Evolutionary conservation across 1,140 invertebrate genomes (phyloP).

Genomic region (Apis florea): DNA sequence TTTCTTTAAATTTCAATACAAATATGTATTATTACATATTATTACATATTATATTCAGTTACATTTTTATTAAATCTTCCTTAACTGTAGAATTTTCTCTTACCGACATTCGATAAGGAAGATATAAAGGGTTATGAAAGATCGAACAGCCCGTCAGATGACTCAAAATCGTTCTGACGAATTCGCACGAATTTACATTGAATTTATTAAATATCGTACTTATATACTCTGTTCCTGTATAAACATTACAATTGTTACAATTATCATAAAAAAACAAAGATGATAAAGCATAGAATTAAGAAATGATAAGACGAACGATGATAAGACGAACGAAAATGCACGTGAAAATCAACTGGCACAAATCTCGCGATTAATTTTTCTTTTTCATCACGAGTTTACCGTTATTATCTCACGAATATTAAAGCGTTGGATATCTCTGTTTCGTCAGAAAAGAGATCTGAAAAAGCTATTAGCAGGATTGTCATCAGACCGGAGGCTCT

Average conservation of each 20-base stretch:
- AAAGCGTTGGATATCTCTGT: not conserved
- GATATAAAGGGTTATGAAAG: not conserved
- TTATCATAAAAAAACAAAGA: not conserved
- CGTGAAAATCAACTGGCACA: not conserved
- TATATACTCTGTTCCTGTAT: not conserved
- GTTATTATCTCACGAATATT: not conserved
- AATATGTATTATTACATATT: too few species aligned
- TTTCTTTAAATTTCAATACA: too few species aligned
- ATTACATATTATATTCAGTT: too few species aligned
- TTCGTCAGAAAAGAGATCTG: not conserved
- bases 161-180: not conserved
- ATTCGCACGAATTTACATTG: not conserved
- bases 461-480: constrained; percentile 9
- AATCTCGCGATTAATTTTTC: not conserved
- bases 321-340: not conserved
- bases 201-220: not conserved
- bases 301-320: not conserved
- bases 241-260: not conserved
- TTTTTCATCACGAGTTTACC: not conserved
- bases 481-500: not conserved
- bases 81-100: not conserved
- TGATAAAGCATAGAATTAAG: not conserved
- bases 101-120: constrained; percentile 20
- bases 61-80: too few species aligned
- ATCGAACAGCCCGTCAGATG: constrained; percentile 17